phyloP scores from a whole-genome alignment of 2,888 invertebrate species.

The Lasioglossum zephyrum region DNA sequence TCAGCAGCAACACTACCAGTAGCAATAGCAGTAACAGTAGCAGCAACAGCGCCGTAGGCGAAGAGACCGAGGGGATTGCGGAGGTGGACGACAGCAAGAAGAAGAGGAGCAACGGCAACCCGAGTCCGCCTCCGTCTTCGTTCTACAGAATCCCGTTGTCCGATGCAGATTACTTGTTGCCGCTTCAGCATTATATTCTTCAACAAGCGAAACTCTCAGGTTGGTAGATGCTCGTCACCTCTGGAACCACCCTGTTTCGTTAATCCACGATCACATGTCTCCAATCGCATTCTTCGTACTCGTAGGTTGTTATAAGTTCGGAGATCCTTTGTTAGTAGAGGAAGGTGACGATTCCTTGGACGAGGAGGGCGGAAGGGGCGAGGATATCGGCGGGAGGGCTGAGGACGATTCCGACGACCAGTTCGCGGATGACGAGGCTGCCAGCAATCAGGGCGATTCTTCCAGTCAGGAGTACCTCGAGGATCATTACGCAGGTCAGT shows the following conservation, averaged over 20 bases:
- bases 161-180: constrained; percentile 89
- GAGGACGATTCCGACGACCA: constrained; percentile 86
- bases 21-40: constrained; percentile 80
- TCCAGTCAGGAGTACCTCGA: constrained; percentile 86
- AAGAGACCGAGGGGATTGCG: constrained; percentile 74
- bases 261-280: neutral
- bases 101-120: constrained; percentile 82
- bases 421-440: constrained; percentile 87
- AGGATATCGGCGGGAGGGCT: constrained; percentile 77
- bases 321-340: constrained; percentile 87
- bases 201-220: constrained; percentile 93
- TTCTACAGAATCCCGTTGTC: constrained; percentile 82
- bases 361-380: constrained; percentile 87
- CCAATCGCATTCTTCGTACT: constrained; percentile 8
- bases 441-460: constrained; percentile 85
- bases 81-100: constrained; percentile 80
- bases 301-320: constrained; percentile 89
- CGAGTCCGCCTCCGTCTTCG: constrained; percentile 82
- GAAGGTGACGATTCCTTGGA: constrained; percentile 90
- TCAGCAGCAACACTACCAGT: constrained; percentile 80
- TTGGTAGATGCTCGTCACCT: constrained; percentile 72
- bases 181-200: constrained; percentile 94
- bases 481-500: constrained; percentile 82
- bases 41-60: constrained; percentile 77
- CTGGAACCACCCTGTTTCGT: neutral